A percentile compares a stretch with the other conserved stretches of the same genome.
phyloP scores from a whole-genome alignment of 2,888 invertebrate genomes.

The Gastracanthus pulcherrimus region DNA sequence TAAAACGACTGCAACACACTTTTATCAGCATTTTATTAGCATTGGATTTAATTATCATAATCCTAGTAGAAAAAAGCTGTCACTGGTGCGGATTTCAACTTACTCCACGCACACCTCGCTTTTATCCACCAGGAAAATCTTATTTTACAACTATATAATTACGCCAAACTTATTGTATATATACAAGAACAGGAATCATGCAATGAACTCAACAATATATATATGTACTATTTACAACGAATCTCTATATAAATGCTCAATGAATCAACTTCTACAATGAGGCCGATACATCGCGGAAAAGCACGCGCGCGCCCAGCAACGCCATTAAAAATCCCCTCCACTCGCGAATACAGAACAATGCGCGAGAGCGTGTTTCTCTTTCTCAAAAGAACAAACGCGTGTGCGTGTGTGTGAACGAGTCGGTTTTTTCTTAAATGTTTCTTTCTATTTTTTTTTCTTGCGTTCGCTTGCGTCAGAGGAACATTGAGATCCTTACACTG shows the following conservation, averaged over 20 bases:
- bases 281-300: background rate
- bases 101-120: no score
- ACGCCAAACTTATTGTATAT: no score
- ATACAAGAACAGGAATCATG: no score
- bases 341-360: background rate
- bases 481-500: constrained; percentile 78
- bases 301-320: background rate
- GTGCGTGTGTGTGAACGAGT: background rate
- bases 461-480: constrained; percentile 64
- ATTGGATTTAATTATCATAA: background rate
- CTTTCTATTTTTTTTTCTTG: background rate
- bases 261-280: background rate
- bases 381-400: background rate
- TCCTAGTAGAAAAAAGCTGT: background rate
- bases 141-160: no score
- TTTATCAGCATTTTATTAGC: background rate
- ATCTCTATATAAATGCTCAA: background rate
- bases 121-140: constrained; percentile 2
- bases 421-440: background rate
- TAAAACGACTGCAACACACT: background rate
- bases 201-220: background rate
- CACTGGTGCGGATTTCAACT: background rate
- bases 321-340: background rate
- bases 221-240: no score
- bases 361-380: background rate